Conservation (phyloP, 2,888 invertebrate genomes). For the Drosophila crucigera region DNA sequence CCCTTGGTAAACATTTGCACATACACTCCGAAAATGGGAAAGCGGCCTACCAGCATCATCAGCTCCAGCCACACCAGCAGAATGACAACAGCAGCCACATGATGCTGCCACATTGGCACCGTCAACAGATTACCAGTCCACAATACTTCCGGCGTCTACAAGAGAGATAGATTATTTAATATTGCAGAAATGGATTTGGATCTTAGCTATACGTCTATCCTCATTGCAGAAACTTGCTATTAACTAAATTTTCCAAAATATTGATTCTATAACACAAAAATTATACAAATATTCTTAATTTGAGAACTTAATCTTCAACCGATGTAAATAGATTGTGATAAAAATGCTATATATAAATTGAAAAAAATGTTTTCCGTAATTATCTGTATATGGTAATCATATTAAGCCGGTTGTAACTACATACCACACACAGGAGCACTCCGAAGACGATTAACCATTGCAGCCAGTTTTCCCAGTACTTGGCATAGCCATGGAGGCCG, state of each 20-base stretch:
- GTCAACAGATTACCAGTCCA: constrained; percentile 74
- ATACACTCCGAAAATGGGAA: constrained; percentile 94
- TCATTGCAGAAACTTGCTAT: not conserved
- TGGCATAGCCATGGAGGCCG: constrained; percentile 89
- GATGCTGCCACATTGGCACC: constrained; percentile 90
- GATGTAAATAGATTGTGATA: not conserved
- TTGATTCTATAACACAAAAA: not conserved
- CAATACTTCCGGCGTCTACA: constrained; percentile 83
- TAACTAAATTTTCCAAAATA: not conserved
- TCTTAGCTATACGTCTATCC: not conserved
- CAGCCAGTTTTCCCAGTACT: constrained; percentile 94
- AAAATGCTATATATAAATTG: not conserved
- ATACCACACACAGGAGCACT: constrained; percentile 89
- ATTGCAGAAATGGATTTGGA: not conserved
- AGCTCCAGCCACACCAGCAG: constrained; percentile 93
- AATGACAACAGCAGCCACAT: constrained; percentile 92
- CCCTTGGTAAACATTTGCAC: constrained; percentile 95
- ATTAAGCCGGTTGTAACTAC: constrained; percentile 32
- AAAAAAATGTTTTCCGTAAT: not conserved
- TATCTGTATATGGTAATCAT: not conserved
- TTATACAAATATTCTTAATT: not conserved
- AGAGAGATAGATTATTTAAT: not conserved
- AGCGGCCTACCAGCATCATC: constrained; percentile 94
- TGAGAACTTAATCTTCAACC: not conserved
- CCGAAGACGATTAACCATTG: constrained; percentile 92